Base-by-base conservation (phyloP, 2,888 invertebrate genomes). In the Petrophora chlorosata region DNA sequence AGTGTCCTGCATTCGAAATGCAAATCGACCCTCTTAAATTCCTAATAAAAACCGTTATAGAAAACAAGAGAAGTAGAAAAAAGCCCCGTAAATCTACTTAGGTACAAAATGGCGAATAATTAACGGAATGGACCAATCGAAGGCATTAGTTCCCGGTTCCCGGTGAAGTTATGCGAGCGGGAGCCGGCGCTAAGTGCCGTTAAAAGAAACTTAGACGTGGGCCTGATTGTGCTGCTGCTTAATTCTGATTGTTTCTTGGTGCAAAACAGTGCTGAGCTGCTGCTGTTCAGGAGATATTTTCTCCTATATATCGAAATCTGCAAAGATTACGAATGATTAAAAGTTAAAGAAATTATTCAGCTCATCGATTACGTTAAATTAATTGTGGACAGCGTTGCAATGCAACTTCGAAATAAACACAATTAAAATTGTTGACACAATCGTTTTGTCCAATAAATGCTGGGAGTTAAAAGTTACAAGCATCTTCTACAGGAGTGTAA, bases 61-160 rank as follows among this genome's bases (percentile, higher is more conserved):
- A 73, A 78, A 81, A 79, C 65, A 73, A 72, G 68, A 69, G 73
- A 70, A 69, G 69, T 72, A 60, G 69, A 75, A 80, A 83, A 81
- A 75, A 41, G 69, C 71, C 75, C 30, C 82, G 85, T 90, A 88
- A 90, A 89, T 90, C 87, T 85, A 86, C 88, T 90, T 86, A 87
- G 84, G 84, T 84, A 85, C 82, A 82, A 88, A 89, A 87, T 89
- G 87, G 85, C 85, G 89, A 89, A 90, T 89, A 90, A 90, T 90
- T 89, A 90, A 86, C 84, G 86, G 79, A 90, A 90, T 88, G 89
- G 88, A 79, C 88, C 87, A 82, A 89, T 89, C 86, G 87, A 79
- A 82, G 79, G 86, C 85, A 87, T 89, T 88, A 85, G 85, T 86
- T 85, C 71, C 73, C 65, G 76, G 85, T 86, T 85, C 71, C 73